Evolutionary conservation across 2,797 vertebrate species (phyloP), one percentile per base, ranked within the genome.

Genomic region (Xenops minutus): DNA sequence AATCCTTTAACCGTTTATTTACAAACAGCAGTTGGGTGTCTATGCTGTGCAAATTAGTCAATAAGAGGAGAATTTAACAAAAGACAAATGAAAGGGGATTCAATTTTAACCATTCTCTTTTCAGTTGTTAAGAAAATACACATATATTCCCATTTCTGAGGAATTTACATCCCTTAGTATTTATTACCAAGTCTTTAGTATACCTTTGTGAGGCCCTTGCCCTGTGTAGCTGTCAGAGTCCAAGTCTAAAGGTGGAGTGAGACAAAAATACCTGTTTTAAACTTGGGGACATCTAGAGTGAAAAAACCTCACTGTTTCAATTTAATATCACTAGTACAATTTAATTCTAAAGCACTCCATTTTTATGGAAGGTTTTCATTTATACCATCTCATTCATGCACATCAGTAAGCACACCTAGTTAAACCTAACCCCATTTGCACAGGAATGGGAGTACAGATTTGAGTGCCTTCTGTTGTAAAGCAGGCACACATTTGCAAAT

Each of bases 1-100:
- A 83, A 95, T 93, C 79, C 90, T 95, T 95, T 96, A 87, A 92
- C 96, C 77, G 66, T 95, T 94, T 93, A 89, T 93, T 97, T 95
- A 94, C 95, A 97, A 97, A 97, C 85, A 94, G 48, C 80, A 87
- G 82, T 90, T 94, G 92, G 68, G 80, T 96, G 69, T 92, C 78
- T 96, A 46, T 95, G 62, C 76, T 92, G 92, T 73, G 36, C 52
- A 80, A 92, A 96, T 97, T 94, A 91, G 81, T 96, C 91, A 95
- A 58, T 49, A 43, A 43, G 66, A 91, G 62, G 62, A 75, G 72
- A 88, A 68, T 49, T 68, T 85, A 82, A 58, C 51, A 91, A 92
- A 81, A 84, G 29, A 22, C 20, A 88, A 52, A 74, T 51, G 44
- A 82, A 79, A 55, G 19, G 69, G 4, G 24, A 73, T 94, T 95